Evolutionary conservation across 2,113 vertebrate genomes (phyloP), one percentile per base, ranked within the genome.

Genomic region (Poeciliopsis occidentalis): DNA sequence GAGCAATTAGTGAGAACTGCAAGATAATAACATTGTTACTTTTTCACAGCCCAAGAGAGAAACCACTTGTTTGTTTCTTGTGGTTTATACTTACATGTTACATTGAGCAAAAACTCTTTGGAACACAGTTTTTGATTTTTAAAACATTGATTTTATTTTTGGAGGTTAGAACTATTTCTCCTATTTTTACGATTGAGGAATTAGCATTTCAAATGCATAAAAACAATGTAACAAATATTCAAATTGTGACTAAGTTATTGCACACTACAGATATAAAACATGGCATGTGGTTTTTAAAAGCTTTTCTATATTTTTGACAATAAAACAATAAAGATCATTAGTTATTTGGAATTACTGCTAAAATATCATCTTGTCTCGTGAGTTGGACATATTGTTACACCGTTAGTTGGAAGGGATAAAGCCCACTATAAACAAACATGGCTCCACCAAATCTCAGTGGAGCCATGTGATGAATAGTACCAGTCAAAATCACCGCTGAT

Each of bases 401-500:
- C 12, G 22, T 41, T 12, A 75, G 82, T 87, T 83, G 82, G 87
- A 87, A 77, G 78, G 30, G 65, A 85, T 62, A 76, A 82, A 84
- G 75, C 87, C 86, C 80, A 87, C 82, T 39, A 73, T 71, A 82
- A 79, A 91, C 88, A 86, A 79, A 89, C 69, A 19, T 66, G 22
- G 79, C 89, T 86, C 85, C 1, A 61, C 79, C 54, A 78, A 73
- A 78, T 87, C 91, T 80, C 90, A 34, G 61, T 32, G 86, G 87
- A 84, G 79, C 51, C 80, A 70, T 76, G 87, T 87, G 91, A 91
- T 89, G 90, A 91, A 91, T 87, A 81, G 77, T 82, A 90, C 78
- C 90, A 85, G 87, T 88, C 79, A 85, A 77, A 86, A 86, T 81
- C 73, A 57, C 37, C 67, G 84, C 87, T 75, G 64, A 79, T 69